A percentile compares a stretch with the other conserved stretches of the same genome.
These are phyloP conservation scores for Chaetura pelagica DNA, from an alignment of 2,113 vertebrate genomes.

Conservation along the genomic window DNA sequence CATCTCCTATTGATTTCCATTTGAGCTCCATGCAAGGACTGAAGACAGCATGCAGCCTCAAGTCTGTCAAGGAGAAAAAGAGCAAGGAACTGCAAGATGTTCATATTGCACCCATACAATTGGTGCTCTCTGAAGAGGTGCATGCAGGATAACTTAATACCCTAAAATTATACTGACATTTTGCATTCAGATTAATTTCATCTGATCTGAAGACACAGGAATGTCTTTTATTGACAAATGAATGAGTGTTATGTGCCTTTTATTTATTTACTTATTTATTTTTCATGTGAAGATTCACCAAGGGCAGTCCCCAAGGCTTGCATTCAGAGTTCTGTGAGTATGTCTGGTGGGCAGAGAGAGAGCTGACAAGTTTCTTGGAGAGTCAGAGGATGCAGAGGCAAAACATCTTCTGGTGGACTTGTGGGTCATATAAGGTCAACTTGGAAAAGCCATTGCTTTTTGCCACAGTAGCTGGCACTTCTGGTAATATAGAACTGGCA, in stretches of 20 bases:
- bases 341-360: background rate
- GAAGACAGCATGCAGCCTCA: background rate
- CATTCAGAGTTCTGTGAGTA: background rate
- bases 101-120: background rate
- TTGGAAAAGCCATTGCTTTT: background rate
- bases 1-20: background rate
- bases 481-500: background rate
- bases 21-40: background rate
- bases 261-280: too few relatives aligned
- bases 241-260: background rate
- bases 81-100: fast-evolving
- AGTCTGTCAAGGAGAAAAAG: background rate
- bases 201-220: background rate
- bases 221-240: background rate
- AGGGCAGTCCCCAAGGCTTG: background rate
- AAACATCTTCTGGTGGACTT: background rate
- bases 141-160: background rate
- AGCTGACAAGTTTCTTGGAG: background rate
- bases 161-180: background rate
- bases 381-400: background rate
- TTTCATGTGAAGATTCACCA: background rate
- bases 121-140: background rate
- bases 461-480: background rate
- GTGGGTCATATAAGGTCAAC: background rate
- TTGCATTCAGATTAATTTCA: background rate